Conservation (phyloP, 2,113 vertebrate species). For the Serinus canaria region DNA sequence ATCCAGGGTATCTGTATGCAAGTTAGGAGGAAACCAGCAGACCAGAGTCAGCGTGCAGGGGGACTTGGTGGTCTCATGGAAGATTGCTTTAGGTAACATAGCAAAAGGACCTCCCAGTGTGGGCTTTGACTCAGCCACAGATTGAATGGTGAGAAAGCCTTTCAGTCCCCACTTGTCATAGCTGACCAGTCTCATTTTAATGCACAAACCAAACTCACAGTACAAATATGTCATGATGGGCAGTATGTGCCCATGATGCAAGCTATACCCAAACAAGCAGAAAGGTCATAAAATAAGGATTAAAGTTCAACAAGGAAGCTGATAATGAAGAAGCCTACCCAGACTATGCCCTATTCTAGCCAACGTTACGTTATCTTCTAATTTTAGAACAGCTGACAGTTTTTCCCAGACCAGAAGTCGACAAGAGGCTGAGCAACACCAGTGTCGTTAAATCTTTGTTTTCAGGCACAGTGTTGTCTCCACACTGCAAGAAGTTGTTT, state of each 20-base stretch:
- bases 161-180: not conserved
- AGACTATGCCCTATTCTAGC: slow-evolving; percentile 19
- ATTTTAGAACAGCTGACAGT: slow-evolving; percentile 36
- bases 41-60: not conserved
- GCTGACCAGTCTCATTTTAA: slow-evolving; percentile 8
- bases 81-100: not conserved
- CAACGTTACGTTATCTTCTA: not conserved
- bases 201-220: not conserved
- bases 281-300: slow-evolving; percentile 33
- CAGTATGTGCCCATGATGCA: not conserved
- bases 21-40: not conserved
- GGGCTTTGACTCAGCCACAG: not conserved
- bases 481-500: slow-evolving; percentile 30
- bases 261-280: slow-evolving; percentile 5
- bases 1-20: not conserved
- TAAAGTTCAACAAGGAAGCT: slow-evolving; percentile 34
- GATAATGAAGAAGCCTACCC: slow-evolving; percentile 18
- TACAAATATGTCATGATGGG: not conserved
- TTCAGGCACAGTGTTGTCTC: slow-evolving; percentile 28
- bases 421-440: slow-evolving; percentile 31
- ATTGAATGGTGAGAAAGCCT: not conserved
- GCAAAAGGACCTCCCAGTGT: not conserved
- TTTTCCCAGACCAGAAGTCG: slow-evolving; percentile 53
- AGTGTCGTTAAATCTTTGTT: slow-evolving; percentile 8
- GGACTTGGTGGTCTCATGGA: not conserved